Percentiles rank a stretch among this genome's conserved stretches.
Evolutionary conservation across 2,113 vertebrate species (phyloP).

Genomic region (Sciurus niger): DNA sequence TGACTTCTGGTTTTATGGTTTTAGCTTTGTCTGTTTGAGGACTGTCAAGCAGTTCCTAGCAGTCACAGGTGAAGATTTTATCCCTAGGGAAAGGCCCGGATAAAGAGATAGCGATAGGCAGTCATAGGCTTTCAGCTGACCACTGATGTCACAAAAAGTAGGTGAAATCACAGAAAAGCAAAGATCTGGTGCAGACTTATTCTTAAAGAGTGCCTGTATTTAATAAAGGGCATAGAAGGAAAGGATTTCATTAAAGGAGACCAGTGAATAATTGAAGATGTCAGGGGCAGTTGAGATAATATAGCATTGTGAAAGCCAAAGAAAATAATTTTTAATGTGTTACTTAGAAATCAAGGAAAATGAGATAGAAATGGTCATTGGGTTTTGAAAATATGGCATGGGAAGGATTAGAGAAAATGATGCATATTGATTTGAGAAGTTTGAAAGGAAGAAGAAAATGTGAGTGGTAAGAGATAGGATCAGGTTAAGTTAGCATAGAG

Average conservation of each 20-base stretch:
- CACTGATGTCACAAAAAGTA: neutral
- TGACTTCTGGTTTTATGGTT: slow-evolving; percentile 35
- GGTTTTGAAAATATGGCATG: slow-evolving; percentile 35
- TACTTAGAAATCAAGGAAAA: slow-evolving; percentile 48
- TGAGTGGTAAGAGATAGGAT: slow-evolving; percentile 5
- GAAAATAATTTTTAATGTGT: neutral
- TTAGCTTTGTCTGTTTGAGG: slow-evolving; percentile 35
- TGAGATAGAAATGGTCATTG: neutral
- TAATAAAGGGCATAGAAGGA: neutral
- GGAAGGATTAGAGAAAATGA: slow-evolving; percentile 51
- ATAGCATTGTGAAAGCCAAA: neutral
- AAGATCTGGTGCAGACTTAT: neutral
- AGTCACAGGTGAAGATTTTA: neutral
- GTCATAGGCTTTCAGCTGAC: neutral
- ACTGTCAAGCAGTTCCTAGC: neutral
- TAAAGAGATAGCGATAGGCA: neutral
- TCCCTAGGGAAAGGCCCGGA: neutral
- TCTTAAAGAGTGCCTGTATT: neutral
- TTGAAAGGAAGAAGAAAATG: slow-evolving; percentile 41
- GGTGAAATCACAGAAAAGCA: neutral
- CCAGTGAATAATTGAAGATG: neutral
- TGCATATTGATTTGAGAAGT: slow-evolving; percentile 21
- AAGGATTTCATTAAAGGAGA: slow-evolving; percentile 20
- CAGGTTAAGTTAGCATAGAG: slow-evolving; percentile 35
- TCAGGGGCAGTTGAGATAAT: neutral